phyloP scores from a whole-genome alignment of 1,140 invertebrate genomes.

The Nixonia krombeini region DNA sequence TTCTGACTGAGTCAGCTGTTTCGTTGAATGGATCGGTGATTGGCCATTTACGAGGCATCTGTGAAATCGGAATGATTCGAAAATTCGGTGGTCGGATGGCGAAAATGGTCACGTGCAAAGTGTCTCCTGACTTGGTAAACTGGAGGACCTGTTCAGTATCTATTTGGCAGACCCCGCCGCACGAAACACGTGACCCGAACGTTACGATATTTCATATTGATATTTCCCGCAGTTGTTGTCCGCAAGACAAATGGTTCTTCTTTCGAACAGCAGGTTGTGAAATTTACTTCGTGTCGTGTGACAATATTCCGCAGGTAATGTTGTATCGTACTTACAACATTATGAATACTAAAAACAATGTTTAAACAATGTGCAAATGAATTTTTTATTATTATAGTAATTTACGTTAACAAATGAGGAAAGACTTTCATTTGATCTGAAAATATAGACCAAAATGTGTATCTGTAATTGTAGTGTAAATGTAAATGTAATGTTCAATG shows the following conservation, averaged over 20 bases:
- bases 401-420: too few species aligned
- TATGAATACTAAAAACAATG: background rate
- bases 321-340: too few species aligned
- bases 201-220: conserved; percentile 61
- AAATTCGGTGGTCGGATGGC: too few species aligned
- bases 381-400: too few species aligned
- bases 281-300: too few species aligned
- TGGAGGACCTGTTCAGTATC: conserved; percentile 43
- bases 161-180: conserved; percentile 24
- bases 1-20: conserved; percentile 4
- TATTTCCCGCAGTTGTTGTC: conserved; percentile 10
- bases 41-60: conserved; percentile 6
- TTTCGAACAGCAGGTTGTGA: conserved; percentile 21
- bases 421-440: too few species aligned
- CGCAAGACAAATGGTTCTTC: conserved; percentile 3
- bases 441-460: too few species aligned
- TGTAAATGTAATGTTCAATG: too few species aligned
- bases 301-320: too few species aligned
- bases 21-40: conserved; percentile 1
- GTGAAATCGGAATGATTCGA: conserved; percentile 12
- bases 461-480: too few species aligned
- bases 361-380: background rate
- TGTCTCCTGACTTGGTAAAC: conserved; percentile 55
- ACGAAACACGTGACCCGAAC: conserved; percentile 57
- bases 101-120: conserved; percentile 49